A percentile compares a stretch with the other conserved stretches of the same genome.
Conservation (phyloP, 2,888 invertebrate genomes). For the Allacma fusca region DNA sequence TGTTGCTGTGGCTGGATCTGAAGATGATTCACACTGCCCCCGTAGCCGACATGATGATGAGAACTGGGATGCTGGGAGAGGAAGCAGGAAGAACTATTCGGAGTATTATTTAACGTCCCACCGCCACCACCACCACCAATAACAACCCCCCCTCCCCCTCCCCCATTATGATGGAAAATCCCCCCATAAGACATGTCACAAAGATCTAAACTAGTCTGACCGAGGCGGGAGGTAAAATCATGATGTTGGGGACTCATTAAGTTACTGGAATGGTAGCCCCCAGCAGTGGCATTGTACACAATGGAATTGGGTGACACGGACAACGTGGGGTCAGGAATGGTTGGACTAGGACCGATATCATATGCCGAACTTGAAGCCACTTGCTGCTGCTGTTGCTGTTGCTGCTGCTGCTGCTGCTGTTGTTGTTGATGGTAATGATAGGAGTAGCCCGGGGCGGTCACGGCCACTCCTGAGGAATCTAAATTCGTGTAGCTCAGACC, state of each 20-base stretch:
- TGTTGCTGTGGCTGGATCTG: constrained; percentile 66
- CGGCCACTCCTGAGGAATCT: constrained; percentile 67
- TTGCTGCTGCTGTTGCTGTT: constrained; percentile 62
- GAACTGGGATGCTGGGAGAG: constrained; percentile 44
- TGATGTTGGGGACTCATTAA: constrained; percentile 50
- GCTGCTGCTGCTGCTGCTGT: too few relatives aligned
- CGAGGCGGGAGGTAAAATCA: constrained; percentile 8
- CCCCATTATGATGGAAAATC: constrained; percentile 22
- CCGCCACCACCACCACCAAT: too few relatives aligned
- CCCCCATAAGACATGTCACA: constrained; percentile 31
- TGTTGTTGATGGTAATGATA: constrained; percentile 43
- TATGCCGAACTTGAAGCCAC: constrained; percentile 32
- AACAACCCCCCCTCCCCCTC: not conserved
- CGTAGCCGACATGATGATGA: constrained; percentile 45
- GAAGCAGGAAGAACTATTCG: constrained; percentile 28
- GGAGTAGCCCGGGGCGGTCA: constrained; percentile 63
- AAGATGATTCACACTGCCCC: constrained; percentile 47
- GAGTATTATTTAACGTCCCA: constrained; percentile 24
- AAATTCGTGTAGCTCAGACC: constrained; percentile 89
- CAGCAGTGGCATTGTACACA: constrained; percentile 53
- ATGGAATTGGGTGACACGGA: constrained; percentile 52
- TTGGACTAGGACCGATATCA: constrained; percentile 46
- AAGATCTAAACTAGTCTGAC: constrained; percentile 41
- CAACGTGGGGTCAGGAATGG: constrained; percentile 56
- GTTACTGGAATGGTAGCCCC: constrained; percentile 45